Percentiles rank a stretch among this genome's conserved stretches.
Evolutionary conservation across 92 coral and sea anemone species (phyloP).

Genomic region (Muricea muricata): DNA sequence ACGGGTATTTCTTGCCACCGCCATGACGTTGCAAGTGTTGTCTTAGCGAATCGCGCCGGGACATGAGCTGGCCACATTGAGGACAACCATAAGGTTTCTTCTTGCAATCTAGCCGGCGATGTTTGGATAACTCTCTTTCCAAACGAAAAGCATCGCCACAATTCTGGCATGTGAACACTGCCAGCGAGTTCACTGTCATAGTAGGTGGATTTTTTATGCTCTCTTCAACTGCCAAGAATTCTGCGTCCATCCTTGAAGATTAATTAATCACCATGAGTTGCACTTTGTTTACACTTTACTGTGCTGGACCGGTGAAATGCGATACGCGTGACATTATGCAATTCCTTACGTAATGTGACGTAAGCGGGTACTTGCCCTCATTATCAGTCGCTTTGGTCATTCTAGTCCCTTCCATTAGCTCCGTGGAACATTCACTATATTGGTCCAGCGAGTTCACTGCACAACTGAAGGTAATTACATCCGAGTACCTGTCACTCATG

Average conservation of each 20-base stretch:
- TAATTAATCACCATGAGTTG: not conserved
- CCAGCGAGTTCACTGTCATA: too few relatives aligned
- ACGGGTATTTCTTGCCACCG: conserved; percentile 22
- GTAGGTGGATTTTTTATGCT: not conserved
- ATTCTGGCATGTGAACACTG: conserved; percentile 5
- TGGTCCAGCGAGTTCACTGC: too few relatives aligned
- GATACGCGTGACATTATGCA: not conserved
- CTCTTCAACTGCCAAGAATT: not conserved
- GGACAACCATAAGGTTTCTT: conserved; percentile 41
- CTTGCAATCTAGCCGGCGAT: conserved; percentile 23
- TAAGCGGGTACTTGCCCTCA: conserved; percentile 11
- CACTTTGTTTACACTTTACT: conserved; percentile 21
- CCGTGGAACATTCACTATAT: too few relatives aligned
- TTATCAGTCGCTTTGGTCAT: too few relatives aligned
- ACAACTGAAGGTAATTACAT: too few relatives aligned
- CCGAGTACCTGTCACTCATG: too few relatives aligned
- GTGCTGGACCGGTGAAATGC: not conserved
- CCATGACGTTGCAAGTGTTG: conserved; percentile 35
- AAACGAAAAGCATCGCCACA: conserved; percentile 12
- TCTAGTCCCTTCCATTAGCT: too few relatives aligned
- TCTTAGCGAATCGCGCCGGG: conserved; percentile 24
- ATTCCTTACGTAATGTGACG: not conserved
- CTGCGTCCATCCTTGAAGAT: not conserved
- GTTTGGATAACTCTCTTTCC: conserved; percentile 27
- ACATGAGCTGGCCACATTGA: conserved; percentile 29